These are phyloP conservation scores for Latrodectus hesperus DNA, from an alignment of 2,888 invertebrate species.

Conservation along the genomic window DNA sequence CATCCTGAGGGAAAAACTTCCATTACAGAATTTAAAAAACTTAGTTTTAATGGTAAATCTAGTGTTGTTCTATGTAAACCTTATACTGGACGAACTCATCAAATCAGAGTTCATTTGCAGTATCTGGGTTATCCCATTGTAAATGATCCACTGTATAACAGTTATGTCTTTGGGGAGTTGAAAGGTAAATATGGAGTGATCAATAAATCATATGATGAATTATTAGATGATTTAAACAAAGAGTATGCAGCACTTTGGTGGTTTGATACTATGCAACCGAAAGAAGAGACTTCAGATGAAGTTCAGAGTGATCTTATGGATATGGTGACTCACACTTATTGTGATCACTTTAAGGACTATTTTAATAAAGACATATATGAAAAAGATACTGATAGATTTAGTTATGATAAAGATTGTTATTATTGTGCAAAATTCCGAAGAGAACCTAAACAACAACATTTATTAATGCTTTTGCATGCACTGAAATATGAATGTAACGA, in stretches of 20 bases:
- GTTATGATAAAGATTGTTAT: slow-evolving; percentile 89
- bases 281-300: slow-evolving; percentile 18
- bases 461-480: slow-evolving; percentile 97
- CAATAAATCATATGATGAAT: slow-evolving; percentile 19
- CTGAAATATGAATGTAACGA: slow-evolving; percentile 85
- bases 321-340: slow-evolving; percentile 10
- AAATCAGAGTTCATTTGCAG: slow-evolving; percentile 98
- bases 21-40: slow-evolving; percentile 90
- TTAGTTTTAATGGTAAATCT: slow-evolving; percentile 90
- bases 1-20: slow-evolving; percentile 94
- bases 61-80: slow-evolving; percentile 96
- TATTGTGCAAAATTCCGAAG: slow-evolving; percentile 93
- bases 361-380: slow-evolving; percentile 82
- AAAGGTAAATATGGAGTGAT: slow-evolving; percentile 90
- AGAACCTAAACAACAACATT: slow-evolving; percentile 91
- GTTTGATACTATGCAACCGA: not conserved
- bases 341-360: slow-evolving; percentile 73
- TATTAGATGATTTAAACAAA: slow-evolving; percentile 24
- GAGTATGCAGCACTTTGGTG: slow-evolving; percentile 14
- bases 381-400: slow-evolving; percentile 81
- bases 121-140: slow-evolving; percentile 97
- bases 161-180: slow-evolving; percentile 89
- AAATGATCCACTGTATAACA: slow-evolving; percentile 97
- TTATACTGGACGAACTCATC: slow-evolving; percentile 98
- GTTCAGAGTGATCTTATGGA: not conserved